phyloP scores from a whole-genome alignment of 2,888 invertebrate species.

The Alviniconcha strummeri region DNA sequence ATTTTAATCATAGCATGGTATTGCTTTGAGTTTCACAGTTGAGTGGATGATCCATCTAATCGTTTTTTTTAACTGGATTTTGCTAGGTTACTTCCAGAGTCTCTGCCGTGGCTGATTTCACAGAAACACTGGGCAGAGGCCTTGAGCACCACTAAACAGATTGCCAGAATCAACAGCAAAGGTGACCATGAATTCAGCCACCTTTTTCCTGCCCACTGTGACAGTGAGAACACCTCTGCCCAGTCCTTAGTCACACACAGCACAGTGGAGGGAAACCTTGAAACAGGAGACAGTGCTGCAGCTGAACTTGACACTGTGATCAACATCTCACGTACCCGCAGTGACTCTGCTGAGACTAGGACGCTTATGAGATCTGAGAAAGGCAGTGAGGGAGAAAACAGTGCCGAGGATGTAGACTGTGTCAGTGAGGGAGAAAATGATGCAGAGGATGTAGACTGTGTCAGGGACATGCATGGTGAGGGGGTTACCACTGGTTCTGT shows the following conservation, averaged over 20 bases:
- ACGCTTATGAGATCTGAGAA: no score
- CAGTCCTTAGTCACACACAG: not conserved
- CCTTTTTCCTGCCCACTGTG: not conserved
- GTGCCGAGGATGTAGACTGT: not conserved
- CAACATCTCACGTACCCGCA: not conserved
- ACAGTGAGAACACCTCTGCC: not conserved
- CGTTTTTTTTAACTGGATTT: no score
- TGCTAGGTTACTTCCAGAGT: slow-evolving; percentile 61
- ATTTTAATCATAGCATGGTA: no score
- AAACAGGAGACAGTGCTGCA: not conserved
- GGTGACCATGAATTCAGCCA: not conserved
- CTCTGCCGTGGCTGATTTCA: slow-evolving; percentile 61
- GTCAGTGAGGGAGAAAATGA: no score
- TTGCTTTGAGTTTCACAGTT: no score
- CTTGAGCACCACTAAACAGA: slow-evolving; percentile 44
- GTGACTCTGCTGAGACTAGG: no score
- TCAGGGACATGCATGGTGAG: not conserved
- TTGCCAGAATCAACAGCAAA: slow-evolving; percentile 50
- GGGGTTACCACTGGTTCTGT: no score
- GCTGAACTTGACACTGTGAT: not conserved
- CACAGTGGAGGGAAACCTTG: not conserved
- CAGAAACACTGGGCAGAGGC: slow-evolving; percentile 48
- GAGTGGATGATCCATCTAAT: no score
- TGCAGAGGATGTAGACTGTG: not conserved
- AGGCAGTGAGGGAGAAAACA: no score